These are phyloP conservation scores for Electrophaes corylata DNA, from an alignment of 2,888 invertebrate species.

Conservation along the genomic window DNA sequence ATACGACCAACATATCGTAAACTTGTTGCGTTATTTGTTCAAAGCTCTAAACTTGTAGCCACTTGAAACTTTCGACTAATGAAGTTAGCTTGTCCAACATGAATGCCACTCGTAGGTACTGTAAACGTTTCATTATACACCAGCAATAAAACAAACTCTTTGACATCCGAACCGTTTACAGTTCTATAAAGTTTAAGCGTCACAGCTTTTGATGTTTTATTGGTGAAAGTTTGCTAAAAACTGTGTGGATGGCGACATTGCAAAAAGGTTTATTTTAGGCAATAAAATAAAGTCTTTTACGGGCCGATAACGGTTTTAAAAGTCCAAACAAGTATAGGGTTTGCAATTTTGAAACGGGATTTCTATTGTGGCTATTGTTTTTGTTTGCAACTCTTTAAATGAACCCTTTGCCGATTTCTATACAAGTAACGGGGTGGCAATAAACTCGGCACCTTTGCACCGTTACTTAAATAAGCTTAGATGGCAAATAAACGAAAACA, in stretches of 20 bases:
- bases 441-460: constrained; percentile 57
- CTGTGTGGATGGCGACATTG: constrained; percentile 25
- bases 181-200: constrained; percentile 28
- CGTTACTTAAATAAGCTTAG: constrained; percentile 40
- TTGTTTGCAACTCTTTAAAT: constrained; percentile 66
- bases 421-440: constrained; percentile 53
- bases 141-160: constrained; percentile 36
- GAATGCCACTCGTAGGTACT: constrained; percentile 32
- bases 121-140: constrained; percentile 32
- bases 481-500: constrained; percentile 33
- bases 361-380: constrained; percentile 59
- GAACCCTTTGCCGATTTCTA: constrained; percentile 58
- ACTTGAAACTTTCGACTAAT: constrained; percentile 31
- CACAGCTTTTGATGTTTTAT: constrained; percentile 33
- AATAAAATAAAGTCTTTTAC: constrained; percentile 66
- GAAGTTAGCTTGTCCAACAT: constrained; percentile 31
- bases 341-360: constrained; percentile 49
- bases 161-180: constrained; percentile 31
- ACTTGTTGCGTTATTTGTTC: constrained; percentile 31
- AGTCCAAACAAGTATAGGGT: constrained; percentile 48
- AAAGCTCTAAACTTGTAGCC: constrained; percentile 37
- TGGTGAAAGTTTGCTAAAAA: constrained; percentile 37
- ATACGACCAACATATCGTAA: constrained; percentile 31
- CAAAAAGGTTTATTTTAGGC: constrained; percentile 55
- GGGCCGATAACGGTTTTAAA: constrained; percentile 54